Evolutionary conservation across 2,888 invertebrate species (phyloP).

Genomic region (Pyrocoelia pectoralis): DNA sequence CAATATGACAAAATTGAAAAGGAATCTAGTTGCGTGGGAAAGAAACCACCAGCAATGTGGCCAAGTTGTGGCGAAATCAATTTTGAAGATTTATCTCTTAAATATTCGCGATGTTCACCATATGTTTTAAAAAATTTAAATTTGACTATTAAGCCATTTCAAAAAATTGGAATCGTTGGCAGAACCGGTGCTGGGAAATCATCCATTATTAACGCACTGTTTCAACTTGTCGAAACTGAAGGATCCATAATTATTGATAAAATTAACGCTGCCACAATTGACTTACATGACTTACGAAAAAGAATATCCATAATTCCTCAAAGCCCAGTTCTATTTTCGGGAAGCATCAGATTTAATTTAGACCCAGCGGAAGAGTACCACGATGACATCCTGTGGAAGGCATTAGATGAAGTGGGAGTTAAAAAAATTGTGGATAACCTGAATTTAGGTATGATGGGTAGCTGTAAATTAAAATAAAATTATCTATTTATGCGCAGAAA

Average conservation of each 20-base stretch:
- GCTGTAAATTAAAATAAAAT: conserved; percentile 64
- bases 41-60: conserved; percentile 69
- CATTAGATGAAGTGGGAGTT: conserved; percentile 75
- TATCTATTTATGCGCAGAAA: conserved; percentile 67
- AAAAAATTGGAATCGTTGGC: conserved; percentile 81
- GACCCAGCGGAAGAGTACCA: conserved; percentile 66
- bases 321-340: neutral
- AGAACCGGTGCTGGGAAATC: conserved; percentile 81
- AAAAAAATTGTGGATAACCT: conserved; percentile 1
- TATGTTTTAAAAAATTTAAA: conserved; percentile 76
- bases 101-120: conserved; percentile 74
- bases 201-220: conserved; percentile 69
- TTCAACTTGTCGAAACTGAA: conserved; percentile 63
- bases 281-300: conserved; percentile 56
- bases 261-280: conserved; percentile 58
- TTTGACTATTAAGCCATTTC: conserved; percentile 70
- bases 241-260: conserved; percentile 66
- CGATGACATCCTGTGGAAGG: conserved; percentile 83
- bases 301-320: conserved; percentile 45
- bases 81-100: conserved; percentile 73
- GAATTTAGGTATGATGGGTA: conserved; percentile 70
- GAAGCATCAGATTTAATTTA: neutral
- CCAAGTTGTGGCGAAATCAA: conserved; percentile 72
- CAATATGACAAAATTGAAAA: conserved; percentile 49
- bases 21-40: conserved; percentile 38